Base-by-base conservation (phyloP, 1,140 invertebrate species). In the Whitmania pigra region DNA sequence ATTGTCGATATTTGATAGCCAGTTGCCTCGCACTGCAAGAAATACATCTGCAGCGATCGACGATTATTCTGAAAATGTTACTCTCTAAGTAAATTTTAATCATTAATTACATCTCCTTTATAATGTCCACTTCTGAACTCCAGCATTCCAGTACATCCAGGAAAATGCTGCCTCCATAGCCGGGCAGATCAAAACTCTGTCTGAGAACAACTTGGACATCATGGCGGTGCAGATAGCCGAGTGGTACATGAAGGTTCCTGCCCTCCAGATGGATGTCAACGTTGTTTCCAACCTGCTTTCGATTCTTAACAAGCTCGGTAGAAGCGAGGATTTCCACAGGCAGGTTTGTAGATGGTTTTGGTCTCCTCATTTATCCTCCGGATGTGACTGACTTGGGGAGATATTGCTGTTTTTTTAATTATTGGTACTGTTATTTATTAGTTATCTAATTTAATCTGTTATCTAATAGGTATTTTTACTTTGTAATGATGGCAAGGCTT, bases 261-360 rank as follows among this genome's bases (percentile, higher is more conserved):
- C 57, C 11, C 29, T 63, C 9, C 57, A 63, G 13, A n/a, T 13
- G 22, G 53, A 70, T 22, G 69, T 70, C 22, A 22, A 40, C 43
- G 22, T 70, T 15, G 53, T 70, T 27, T 36, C 69, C 5, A 70
- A 40, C n/a, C 25, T 49, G 49, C 53, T 70, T 9, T 53, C 20
- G 18, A 17, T 49, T 17, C 53, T 70, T 17, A 49, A 70, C 29
- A 49, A 70, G 31, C 11, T 70, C 15, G 69, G 69, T 22, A 18
- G 49, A 1, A 36, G 69, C 22, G 69, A 70, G 53, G 69, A 70
- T 4, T 70, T 70, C 22, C 69, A 70, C 29, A 40, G 69, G 53
- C 69, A 70, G 40, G 69, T 70, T 7, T 13, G 67, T 31, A 13
- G 57, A 63, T n/a, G 9, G 0, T 11, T 25, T 31, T 27, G 20